Conservation (phyloP, 1,140 invertebrate species). For the Drosophila tsacasi region DNA sequence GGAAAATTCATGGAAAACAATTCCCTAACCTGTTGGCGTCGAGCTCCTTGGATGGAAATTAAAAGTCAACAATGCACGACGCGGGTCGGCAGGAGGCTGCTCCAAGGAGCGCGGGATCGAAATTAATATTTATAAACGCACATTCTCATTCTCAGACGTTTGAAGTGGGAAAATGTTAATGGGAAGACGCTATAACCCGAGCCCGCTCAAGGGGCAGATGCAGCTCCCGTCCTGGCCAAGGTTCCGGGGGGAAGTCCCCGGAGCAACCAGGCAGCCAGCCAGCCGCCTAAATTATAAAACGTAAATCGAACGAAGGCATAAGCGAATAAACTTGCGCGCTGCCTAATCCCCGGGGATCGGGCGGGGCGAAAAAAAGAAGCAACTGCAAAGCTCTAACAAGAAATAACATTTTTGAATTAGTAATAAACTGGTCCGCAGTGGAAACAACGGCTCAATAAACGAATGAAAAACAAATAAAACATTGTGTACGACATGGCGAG, state of each 20-base stretch:
- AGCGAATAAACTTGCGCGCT: slow-evolving; percentile 55
- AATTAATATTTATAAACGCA: slow-evolving; percentile 82
- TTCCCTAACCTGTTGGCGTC: slow-evolving; percentile 64
- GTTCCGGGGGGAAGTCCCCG: slow-evolving; percentile 45
- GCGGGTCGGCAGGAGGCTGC: slow-evolving; percentile 18
- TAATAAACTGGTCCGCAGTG: slow-evolving; percentile 75
- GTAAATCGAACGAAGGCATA: slow-evolving; percentile 57
- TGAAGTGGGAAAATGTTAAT: slow-evolving; percentile 47
- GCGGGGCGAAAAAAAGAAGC: background rate
- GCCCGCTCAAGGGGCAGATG: slow-evolving; percentile 14
- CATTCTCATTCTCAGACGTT: slow-evolving; percentile 42
- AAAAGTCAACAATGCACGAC: slow-evolving; percentile 72
- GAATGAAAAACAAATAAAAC: slow-evolving; percentile 81
- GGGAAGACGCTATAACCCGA: slow-evolving; percentile 36
- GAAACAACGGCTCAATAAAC: slow-evolving; percentile 66
- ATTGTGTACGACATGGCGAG: slow-evolving; percentile 49
- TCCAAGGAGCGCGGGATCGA: slow-evolving; percentile 44
- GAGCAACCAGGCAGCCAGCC: slow-evolving; percentile 30
- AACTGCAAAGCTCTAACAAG: slow-evolving; percentile 71
- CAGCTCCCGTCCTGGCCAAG: slow-evolving; percentile 2
- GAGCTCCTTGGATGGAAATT: slow-evolving; percentile 60
- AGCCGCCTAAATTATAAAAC: slow-evolving; percentile 74
- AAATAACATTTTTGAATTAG: slow-evolving; percentile 81
- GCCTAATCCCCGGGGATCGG: slow-evolving; percentile 60
- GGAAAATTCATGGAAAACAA: slow-evolving; percentile 64